A percentile compares a stretch with the other conserved stretches of the same genome.
Evolutionary conservation across 2,113 vertebrate genomes (phyloP).

Genomic region (Columba livia): DNA sequence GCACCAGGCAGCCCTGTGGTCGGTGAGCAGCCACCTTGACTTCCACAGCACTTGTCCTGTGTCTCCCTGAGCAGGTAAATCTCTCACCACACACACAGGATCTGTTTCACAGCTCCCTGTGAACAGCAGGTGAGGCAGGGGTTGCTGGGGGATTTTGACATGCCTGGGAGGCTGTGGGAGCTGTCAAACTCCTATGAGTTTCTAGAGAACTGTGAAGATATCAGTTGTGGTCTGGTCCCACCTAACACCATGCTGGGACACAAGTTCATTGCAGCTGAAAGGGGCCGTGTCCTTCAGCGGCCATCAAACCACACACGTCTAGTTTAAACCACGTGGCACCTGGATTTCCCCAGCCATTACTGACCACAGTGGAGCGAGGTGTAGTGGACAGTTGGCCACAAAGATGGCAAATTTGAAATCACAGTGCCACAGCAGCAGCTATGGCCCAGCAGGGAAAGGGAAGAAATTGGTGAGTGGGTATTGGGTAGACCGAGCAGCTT

Average conservation of each 20-base stretch:
- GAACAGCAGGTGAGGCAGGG: not conserved
- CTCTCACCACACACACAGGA: not conserved
- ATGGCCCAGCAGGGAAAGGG: not conserved
- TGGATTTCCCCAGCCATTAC: not conserved
- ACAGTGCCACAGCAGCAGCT: not conserved
- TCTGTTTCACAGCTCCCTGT: not conserved
- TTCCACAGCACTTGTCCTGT: not conserved
- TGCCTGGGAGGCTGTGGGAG: not conserved
- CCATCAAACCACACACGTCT: not conserved
- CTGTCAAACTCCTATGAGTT: not conserved
- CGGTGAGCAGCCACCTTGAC: fast-evolving
- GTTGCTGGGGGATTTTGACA: not conserved
- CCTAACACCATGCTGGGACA: not conserved
- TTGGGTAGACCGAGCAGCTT: not conserved
- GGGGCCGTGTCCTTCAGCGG: not conserved
- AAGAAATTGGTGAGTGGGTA: not conserved
- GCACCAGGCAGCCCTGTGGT: not conserved
- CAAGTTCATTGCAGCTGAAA: not conserved
- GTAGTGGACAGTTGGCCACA: not conserved
- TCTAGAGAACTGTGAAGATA: not conserved
- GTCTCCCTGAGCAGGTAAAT: not conserved
- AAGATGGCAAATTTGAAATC: not conserved
- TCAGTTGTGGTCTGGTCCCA: not conserved
- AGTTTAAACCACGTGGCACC: not conserved
- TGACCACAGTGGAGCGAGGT: not conserved